phyloP scores from a whole-genome alignment of 2,113 vertebrate genomes.

The Leptobrachium leishanense region DNA sequence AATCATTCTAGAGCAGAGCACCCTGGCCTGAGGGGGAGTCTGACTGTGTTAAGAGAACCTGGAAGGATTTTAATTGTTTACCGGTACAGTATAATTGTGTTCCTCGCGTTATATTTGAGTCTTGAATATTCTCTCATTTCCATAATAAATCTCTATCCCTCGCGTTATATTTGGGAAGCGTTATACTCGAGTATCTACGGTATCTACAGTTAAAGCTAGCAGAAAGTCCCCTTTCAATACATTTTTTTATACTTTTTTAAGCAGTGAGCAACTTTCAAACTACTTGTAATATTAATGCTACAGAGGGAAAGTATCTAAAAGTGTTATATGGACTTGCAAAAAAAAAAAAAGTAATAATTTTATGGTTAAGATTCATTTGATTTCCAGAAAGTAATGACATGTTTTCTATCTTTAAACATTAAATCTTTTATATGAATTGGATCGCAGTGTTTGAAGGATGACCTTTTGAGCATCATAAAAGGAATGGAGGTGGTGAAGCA shows the following conservation, averaged over 20 bases:
- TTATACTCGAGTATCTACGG: too few species aligned
- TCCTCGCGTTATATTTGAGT: too few species aligned
- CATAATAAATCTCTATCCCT: too few species aligned
- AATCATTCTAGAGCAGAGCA: too few species aligned
- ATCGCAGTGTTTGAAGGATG: constrained; percentile 70
- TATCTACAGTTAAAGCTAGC: too few species aligned
- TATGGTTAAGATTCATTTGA: constrained; percentile 58
- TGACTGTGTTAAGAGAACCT: too few species aligned
- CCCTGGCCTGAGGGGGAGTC: too few species aligned
- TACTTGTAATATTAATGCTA: background rate
- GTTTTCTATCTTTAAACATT: constrained; percentile 66
- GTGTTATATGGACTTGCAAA: constrained; percentile 1
- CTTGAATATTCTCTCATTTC: too few species aligned
- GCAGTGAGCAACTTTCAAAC: background rate
- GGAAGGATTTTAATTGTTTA: too few species aligned
- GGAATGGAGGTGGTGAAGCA: constrained; percentile 62
- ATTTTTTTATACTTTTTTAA: background rate
- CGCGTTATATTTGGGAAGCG: too few species aligned
- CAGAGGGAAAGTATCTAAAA: background rate
- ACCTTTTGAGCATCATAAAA: constrained; percentile 73
- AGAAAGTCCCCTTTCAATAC: too few species aligned
- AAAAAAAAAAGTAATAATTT: constrained; percentile 55
- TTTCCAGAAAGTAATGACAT: constrained; percentile 62
- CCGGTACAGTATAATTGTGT: too few species aligned
- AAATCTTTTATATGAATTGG: constrained; percentile 69